Base-by-base conservation (phyloP, 1,140 invertebrate genomes). In the Sesamia nonagrioides region DNA sequence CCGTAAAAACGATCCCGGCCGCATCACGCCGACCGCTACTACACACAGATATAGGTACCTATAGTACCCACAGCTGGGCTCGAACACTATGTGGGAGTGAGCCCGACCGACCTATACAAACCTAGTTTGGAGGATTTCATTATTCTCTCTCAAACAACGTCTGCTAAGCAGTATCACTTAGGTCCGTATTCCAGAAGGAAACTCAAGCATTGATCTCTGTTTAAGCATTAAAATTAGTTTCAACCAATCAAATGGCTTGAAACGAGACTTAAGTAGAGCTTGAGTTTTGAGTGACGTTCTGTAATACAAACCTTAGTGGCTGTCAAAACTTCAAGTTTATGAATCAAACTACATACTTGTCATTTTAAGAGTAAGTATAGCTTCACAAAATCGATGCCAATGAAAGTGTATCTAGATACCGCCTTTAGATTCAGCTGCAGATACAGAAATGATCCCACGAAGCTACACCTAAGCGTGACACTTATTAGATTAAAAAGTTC, bases 1-100 rank as follows among this genome's bases (percentile, higher is more conserved):
- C 72, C 72, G 72, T 75, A 61, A 75, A 71, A 75, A 75, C 72
- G 72, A 61, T 33, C 56, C 72, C 72, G 72, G 40, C 56, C 72
- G 72, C 56, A 33, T 42, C 56, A 61, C 56, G 54, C 56, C 72
- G 42, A 17, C 40, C 72, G 54, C 27, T 3, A 27, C 27, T 27
- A 27, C 27, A 37, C 72, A 69, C 66, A 69, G 15, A 37, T 56
- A 69, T 42, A 69, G 15, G 7, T 21, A 61, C 56, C 15, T 48
- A 75, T 50, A 50, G 45, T 42, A 37, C 27, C 21, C 33, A 17
- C 48, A 54, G 33, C 61, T 45, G n/a, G 50, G 45, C 52, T 35
- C 18, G 7, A n/a, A 21, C 27, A 48, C 50, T 35, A 13, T 69
- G 66, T 69, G 66, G 66, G 66, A 50, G 66, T 69, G 66, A 69